Percentiles rank a stretch among this genome's conserved stretches.
phyloP scores from a whole-genome alignment of 2,888 invertebrate species.

The Lasioglossum lativentre region DNA sequence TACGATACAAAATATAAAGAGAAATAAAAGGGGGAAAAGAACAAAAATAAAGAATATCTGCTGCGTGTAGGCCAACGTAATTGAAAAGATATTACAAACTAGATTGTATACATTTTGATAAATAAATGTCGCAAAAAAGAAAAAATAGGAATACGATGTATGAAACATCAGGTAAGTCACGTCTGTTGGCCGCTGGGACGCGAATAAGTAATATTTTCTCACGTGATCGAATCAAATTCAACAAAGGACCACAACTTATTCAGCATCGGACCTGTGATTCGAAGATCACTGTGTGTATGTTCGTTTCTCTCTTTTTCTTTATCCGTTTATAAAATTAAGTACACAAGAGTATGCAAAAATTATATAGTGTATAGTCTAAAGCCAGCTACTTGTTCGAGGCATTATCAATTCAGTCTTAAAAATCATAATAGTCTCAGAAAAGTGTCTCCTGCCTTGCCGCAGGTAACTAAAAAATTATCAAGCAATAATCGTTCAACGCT shows the following conservation, averaged over 20 bases:
- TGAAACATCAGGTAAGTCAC: conserved; percentile 39
- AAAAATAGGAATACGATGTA: conserved; percentile 54
- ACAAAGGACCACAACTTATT: conserved; percentile 43
- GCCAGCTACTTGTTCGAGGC: conserved; percentile 69
- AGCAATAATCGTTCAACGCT: conserved; percentile 53
- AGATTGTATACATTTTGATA: conserved; percentile 45
- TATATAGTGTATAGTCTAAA: conserved; percentile 62
- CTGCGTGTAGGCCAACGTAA: conserved; percentile 38
- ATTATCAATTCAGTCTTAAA: conserved; percentile 74
- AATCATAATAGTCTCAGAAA: conserved; percentile 60
- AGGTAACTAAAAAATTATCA: conserved; percentile 58
- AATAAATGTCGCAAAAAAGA: conserved; percentile 53
- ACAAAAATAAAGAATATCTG: conserved; percentile 21
- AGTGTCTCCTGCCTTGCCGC: conserved; percentile 50
- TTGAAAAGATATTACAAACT: conserved; percentile 45
- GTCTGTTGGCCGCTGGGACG: conserved; percentile 23
- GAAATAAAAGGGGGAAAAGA: background rate
- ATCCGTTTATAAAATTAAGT: conserved; percentile 65
- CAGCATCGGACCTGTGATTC: conserved; percentile 48
- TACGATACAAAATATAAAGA: conserved; percentile 33
- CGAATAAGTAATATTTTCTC: conserved; percentile 40
- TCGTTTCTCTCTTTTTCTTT: conserved; percentile 2
- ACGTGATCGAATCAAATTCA: conserved; percentile 45
- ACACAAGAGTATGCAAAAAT: conserved; percentile 56
- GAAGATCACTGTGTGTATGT: conserved; percentile 61